phyloP scores from a whole-genome alignment of 2,797 vertebrate species.

The Enteromius unitaeniatus region DNA sequence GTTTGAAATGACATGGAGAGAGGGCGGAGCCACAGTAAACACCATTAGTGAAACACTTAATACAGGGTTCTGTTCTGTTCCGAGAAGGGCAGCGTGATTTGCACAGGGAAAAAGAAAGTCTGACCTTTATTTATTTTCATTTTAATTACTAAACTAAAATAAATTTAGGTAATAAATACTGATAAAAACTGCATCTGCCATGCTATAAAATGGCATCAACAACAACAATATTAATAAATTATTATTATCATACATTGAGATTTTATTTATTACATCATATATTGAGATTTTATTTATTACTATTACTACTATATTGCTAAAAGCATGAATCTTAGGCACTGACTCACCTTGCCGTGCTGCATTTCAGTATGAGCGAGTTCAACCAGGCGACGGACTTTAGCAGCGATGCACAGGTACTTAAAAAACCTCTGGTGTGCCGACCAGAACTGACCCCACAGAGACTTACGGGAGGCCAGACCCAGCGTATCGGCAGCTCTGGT shows the following conservation, averaged over 20 bases:
- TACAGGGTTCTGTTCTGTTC: not conserved
- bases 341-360: slow-evolving; percentile 86
- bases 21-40: not conserved
- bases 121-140: not conserved
- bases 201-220: not conserved
- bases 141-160: too few relatives aligned
- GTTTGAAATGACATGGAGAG: not conserved
- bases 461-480: slow-evolving; percentile 92
- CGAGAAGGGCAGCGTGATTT: not conserved
- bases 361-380: slow-evolving; percentile 90
- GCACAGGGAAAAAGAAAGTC: not conserved
- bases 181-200: too few relatives aligned
- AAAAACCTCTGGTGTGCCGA: slow-evolving; percentile 98
- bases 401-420: slow-evolving; percentile 98
- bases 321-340: accelerated
- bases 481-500: slow-evolving; percentile 89
- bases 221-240: not conserved
- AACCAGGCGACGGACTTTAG: slow-evolving; percentile 93
- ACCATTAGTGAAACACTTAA: not conserved
- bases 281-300: not conserved
- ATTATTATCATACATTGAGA: not conserved
- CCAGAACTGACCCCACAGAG: slow-evolving; percentile 99
- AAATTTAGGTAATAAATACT: too few relatives aligned
- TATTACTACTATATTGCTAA: too few relatives aligned
- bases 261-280: too few relatives aligned